Percentiles rank a stretch among this genome's conserved stretches.
Evolutionary conservation across 2,888 invertebrate genomes (phyloP).

Genomic region (Belgica antarctica): DNA sequence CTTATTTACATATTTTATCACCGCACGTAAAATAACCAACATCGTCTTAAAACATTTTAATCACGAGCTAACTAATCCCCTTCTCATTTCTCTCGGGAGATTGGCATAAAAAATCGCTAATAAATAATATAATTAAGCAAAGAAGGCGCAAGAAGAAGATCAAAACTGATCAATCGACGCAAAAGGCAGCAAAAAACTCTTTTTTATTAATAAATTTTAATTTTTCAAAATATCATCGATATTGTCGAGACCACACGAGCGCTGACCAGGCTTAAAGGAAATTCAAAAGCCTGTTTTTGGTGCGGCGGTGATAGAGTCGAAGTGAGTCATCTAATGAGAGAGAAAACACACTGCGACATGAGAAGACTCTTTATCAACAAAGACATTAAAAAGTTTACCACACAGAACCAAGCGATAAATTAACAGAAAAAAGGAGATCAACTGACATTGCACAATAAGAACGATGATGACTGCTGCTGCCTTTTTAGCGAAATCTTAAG

Average conservation of each 20-base stretch:
- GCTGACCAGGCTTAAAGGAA: slow-evolving; percentile 2
- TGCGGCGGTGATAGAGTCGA: slow-evolving; percentile 15
- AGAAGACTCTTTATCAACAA: slow-evolving; percentile 13
- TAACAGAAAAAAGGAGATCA: slow-evolving; percentile 13
- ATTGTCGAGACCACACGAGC: slow-evolving; percentile 38
- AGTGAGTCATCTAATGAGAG: slow-evolving; percentile 29
- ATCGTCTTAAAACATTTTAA: slow-evolving; percentile 42
- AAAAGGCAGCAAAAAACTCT: background rate
- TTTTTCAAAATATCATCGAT: slow-evolving; percentile 31
- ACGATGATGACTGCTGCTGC: background rate
- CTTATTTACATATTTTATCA: slow-evolving; percentile 38
- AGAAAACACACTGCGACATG: background rate
- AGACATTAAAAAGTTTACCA: slow-evolving; percentile 29
- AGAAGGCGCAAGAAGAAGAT: background rate
- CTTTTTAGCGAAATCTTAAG: slow-evolving; percentile 8
- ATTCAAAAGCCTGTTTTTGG: slow-evolving; percentile 17
- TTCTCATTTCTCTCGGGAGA: background rate
- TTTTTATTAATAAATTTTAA: slow-evolving; percentile 26
- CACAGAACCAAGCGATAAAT: slow-evolving; percentile 28
- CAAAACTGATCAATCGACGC: slow-evolving; percentile 11
- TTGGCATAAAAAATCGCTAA: slow-evolving; percentile 11
- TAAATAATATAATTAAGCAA: slow-evolving; percentile 30
- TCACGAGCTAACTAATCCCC: slow-evolving; percentile 12
- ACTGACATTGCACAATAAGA: background rate
- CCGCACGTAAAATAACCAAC: background rate